Conservation (phyloP, 2,888 invertebrate genomes). For the Caenorhabditis panamensis region DNA sequence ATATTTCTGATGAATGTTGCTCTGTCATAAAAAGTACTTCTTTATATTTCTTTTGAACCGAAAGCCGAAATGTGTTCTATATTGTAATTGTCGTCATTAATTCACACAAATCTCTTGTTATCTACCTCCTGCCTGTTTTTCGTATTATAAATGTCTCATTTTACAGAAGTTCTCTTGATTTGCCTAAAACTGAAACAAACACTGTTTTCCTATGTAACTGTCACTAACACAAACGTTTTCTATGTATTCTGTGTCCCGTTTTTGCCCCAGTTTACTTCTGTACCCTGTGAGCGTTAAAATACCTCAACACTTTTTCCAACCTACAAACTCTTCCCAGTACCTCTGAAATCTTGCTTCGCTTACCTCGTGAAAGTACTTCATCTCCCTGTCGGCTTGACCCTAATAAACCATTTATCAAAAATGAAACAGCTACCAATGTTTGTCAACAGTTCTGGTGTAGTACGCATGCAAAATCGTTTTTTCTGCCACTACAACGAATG, state of each 20-base stretch:
- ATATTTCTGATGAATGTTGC: conserved; percentile 61
- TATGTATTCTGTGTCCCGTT: conserved; percentile 39
- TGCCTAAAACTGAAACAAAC: conserved; percentile 13
- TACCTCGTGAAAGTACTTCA: conserved; percentile 27
- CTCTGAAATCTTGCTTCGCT: conserved; percentile 55
- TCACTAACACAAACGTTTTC: conserved; percentile 5
- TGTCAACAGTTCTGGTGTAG: background rate
- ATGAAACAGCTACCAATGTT: background rate
- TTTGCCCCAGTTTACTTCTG: conserved; percentile 55
- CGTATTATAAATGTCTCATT: conserved; percentile 22
- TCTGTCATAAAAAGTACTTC: conserved; percentile 51
- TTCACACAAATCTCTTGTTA: conserved; percentile 18
- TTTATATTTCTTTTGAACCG: conserved; percentile 33
- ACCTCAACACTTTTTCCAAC: conserved; percentile 31
- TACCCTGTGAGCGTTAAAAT: conserved; percentile 61
- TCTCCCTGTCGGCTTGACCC: conserved; percentile 28
- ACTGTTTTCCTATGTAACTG: conserved; percentile 39
- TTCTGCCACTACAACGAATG: too few relatives aligned
- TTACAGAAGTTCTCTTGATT: conserved; percentile 10
- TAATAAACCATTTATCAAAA: conserved; percentile 45
- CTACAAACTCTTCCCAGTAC: conserved; percentile 30
- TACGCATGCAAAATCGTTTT: too few relatives aligned
- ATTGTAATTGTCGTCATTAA: conserved; percentile 33
- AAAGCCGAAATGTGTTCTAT: conserved; percentile 59
- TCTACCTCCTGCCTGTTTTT: conserved; percentile 34